Evolutionary conservation across 2,797 vertebrate genomes (phyloP).

Genomic region (Pseudocheirus occidentalis): DNA sequence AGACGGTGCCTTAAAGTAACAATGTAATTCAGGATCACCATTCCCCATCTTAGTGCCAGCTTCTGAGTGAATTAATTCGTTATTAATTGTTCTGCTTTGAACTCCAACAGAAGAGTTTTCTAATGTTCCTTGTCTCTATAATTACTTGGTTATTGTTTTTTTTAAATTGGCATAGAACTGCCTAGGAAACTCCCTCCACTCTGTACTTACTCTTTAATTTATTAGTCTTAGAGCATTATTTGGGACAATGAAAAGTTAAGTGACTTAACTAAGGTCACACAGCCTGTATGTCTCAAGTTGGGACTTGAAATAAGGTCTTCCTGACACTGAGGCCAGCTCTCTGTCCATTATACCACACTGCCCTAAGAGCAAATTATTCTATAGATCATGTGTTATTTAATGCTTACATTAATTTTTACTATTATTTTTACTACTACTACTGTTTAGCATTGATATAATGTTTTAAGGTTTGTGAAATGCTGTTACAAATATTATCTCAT

Average conservation of each 20-base stretch:
- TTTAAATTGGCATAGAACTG: background rate
- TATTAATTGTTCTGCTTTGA: background rate
- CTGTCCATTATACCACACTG: background rate
- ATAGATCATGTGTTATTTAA: background rate
- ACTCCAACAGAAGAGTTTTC: background rate
- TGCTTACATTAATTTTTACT: background rate
- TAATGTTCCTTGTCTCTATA: background rate
- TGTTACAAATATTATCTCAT: background rate
- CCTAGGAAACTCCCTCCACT: background rate
- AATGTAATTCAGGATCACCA: background rate
- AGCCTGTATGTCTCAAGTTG: too few relatives aligned
- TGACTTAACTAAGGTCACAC: background rate
- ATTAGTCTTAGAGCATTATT: background rate
- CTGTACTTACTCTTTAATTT: background rate
- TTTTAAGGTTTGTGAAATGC: background rate
- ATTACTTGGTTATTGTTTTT: background rate
- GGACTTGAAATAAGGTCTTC: background rate
- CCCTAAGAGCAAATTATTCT: background rate
- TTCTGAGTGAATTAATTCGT: background rate
- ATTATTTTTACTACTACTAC: background rate
- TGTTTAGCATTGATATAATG: background rate
- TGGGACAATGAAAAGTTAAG: background rate
- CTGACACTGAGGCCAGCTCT: background rate
- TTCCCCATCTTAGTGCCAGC: background rate
- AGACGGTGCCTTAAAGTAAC: background rate